Evolutionary conservation across 2,113 vertebrate species (phyloP).

Genomic region (Elephas maximus): DNA sequence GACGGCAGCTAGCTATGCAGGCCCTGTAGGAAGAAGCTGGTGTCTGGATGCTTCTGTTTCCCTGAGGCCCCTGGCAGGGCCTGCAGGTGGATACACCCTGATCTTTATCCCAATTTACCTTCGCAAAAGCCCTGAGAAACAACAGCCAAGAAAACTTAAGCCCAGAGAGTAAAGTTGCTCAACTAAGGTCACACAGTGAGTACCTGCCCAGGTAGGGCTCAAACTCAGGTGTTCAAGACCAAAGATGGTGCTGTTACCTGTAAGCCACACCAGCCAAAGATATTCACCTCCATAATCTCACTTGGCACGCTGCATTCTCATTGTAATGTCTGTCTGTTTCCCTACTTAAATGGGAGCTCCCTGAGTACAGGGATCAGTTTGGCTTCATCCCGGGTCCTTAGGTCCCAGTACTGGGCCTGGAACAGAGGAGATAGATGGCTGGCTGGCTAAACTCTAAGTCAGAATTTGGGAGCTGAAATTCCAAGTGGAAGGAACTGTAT

Average conservation of each 20-base stretch:
- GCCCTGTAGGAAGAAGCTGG: not conserved
- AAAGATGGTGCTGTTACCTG: not conserved
- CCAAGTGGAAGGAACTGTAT: not conserved
- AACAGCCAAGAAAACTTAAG: not conserved
- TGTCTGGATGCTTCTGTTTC: not conserved
- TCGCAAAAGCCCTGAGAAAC: not conserved
- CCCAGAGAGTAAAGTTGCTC: not conserved
- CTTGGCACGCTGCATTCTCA: rapidly evolving
- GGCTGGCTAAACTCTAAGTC: not conserved
- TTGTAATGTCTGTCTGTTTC: not conserved
- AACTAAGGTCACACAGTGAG: not conserved
- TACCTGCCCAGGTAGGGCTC: not conserved
- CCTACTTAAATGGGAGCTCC: not conserved
- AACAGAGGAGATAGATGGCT: not conserved
- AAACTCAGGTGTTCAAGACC: not conserved
- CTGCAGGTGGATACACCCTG: not conserved
- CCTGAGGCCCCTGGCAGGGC: not conserved
- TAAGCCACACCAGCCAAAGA: not conserved
- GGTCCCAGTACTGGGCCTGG: not conserved
- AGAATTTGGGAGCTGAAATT: slow-evolving; percentile 12
- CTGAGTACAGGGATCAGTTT: not conserved
- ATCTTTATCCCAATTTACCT: not conserved
- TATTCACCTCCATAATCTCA: too few relatives aligned
- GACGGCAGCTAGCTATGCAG: not conserved
- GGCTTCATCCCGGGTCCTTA: not conserved